Evolutionary conservation across 2,113 vertebrate species (phyloP), one percentile per base, ranked within the genome.

Genomic region (Ellobius talpinus): DNA sequence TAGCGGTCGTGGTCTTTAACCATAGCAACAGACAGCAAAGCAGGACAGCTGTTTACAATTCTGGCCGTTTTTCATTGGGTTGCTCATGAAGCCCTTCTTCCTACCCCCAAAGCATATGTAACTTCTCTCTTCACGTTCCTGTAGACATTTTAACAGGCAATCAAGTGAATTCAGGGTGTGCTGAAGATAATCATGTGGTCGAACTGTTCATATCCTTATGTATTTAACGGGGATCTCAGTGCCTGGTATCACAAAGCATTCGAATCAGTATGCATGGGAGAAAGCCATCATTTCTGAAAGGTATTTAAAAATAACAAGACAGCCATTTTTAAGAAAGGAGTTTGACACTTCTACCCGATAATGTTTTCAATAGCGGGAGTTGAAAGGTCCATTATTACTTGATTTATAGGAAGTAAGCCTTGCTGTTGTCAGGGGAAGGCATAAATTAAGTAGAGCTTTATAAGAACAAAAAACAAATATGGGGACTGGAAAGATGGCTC

Each of bases 361-460:
- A 79, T 81, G 58, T 85, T 89, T 74, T 76, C n/a, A 84, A 52
- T 70, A 58, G 42, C 63, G 86, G 63, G 58, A 95, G 26, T 7
- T 94, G 55, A 94, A 94, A 95, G 33, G 89, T 33, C 50, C 23
- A 45, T 58, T n/a, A 23, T n/a, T 94, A 87, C 94, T 90, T 78
- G 50, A 77, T 81, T 89, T 93, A 91, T n/a, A 89, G 23, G 29
- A 93, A 96, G 78, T 81, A 89, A 61, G 68, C 29, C 55, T 94
- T 91, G 11, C 63, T 76, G 24, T 45, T 79, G 47, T 87, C 87
- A 95, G 79, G 78, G 63, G 50, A 93, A 96, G 33, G 45, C 96
- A 77, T 86, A 90, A 88, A 95, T 24, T 84, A 24, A 91, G 93
- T 77, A 2, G 26, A 94, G 74, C 82, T 93, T 94, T 55, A 87